Conservation (phyloP, 1,140 invertebrate genomes). For the Drosophila arizonae region DNA sequence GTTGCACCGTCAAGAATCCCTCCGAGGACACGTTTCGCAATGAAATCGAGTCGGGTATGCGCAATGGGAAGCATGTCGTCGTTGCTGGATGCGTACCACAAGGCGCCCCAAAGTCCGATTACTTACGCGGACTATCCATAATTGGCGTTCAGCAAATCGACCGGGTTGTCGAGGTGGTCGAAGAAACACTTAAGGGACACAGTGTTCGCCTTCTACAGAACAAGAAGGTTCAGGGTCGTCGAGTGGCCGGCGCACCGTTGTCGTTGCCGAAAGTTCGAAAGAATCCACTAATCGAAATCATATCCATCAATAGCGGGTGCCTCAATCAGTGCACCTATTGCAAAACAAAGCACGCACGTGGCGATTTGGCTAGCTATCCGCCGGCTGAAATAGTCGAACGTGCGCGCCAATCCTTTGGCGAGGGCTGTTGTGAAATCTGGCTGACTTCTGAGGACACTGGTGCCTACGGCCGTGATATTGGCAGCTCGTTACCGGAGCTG, state of each 20-base stretch:
- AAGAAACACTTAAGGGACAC: conserved; percentile 96
- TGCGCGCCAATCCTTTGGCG: conserved; percentile 92
- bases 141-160: conserved; percentile 99
- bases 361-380: conserved; percentile 96
- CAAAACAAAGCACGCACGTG: conserved; percentile 98
- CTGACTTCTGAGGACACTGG: conserved; percentile 99
- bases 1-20: conserved; percentile 98
- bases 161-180: conserved; percentile 98
- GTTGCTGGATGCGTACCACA: conserved; percentile 99
- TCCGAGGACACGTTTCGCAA: conserved; percentile 98
- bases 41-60: conserved; percentile 92
- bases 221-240: conserved; percentile 90
- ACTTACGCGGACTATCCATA: conserved; percentile 91
- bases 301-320: conserved; percentile 98
- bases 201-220: conserved; percentile 89
- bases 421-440: conserved; percentile 99
- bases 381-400: conserved; percentile 92
- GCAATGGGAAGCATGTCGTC: conserved; percentile 92
- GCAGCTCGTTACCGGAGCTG: conserved; percentile 92
- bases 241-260: conserved; percentile 93
- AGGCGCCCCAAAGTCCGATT: conserved; percentile 89
- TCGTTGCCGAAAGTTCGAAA: conserved; percentile 96
- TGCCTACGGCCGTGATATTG: conserved; percentile 97
- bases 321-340: conserved; percentile 99
- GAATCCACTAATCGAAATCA: conserved; percentile 98